These are phyloP conservation scores for Syritta pipiens DNA, from an alignment of 2,888 invertebrate genomes.

Conservation along the genomic window DNA sequence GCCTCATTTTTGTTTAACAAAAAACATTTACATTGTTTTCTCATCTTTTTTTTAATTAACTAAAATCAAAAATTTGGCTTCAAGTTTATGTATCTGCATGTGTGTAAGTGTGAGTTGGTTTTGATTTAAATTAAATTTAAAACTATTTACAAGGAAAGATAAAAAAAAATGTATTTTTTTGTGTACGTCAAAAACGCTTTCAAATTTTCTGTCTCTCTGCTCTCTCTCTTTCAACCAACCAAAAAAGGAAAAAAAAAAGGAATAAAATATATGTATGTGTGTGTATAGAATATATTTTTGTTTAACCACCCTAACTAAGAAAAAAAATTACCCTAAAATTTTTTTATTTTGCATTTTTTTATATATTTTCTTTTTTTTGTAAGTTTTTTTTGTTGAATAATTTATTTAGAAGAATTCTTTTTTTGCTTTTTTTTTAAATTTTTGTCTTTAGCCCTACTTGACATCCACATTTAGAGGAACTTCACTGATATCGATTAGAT, in stretches of 20 bases:
- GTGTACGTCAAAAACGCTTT: conserved; percentile 42
- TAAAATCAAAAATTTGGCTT: conserved; percentile 69
- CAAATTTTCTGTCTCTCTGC: conserved; percentile 14
- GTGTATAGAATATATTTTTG: conserved; percentile 35
- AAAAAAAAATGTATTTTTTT: conserved; percentile 17
- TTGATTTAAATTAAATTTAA: conserved; percentile 24
- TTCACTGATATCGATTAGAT: conserved; percentile 79
- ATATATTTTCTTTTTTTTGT: conserved; percentile 30
- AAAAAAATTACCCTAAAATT: conserved; percentile 67
- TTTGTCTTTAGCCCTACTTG: conserved; percentile 75
- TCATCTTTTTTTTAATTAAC: conserved; percentile 49
- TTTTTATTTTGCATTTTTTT: conserved; percentile 60
- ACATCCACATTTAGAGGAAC: conserved; percentile 80
- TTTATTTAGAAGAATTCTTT: conserved; percentile 58
- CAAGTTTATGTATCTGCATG: no score
- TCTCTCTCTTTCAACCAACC: conserved; percentile 22
- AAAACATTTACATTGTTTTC: conserved; percentile 11
- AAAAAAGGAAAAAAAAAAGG: conserved; percentile 57
- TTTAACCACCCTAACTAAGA: conserved; percentile 66
- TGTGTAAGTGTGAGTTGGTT: conserved; percentile 7
- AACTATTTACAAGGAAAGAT: conserved; percentile 57
- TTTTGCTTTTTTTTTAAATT: no score
- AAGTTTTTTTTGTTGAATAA: conserved; percentile 68
- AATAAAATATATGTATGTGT: no score
- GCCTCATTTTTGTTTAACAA: conserved; percentile 45